Evolutionary conservation across 1,140 invertebrate genomes (phyloP).

Genomic region (Leptonema lineaticorne): DNA sequence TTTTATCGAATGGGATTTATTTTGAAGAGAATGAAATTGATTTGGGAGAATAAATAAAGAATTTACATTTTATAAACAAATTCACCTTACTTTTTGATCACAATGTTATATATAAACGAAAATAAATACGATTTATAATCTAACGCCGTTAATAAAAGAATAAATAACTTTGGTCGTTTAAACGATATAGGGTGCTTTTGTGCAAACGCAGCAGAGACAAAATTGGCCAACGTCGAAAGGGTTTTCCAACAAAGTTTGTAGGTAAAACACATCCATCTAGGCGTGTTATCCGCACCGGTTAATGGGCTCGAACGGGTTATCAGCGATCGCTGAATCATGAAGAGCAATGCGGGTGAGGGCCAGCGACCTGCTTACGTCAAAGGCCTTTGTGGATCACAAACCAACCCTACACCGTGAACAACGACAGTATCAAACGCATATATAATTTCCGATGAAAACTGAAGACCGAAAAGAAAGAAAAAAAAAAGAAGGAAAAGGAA

Average conservation of each 20-base stretch:
- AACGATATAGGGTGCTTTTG: not conserved
- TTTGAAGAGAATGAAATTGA: too few species aligned
- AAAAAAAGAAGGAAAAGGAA: not conserved
- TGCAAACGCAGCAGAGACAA: not conserved
- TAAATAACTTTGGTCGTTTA: too few species aligned
- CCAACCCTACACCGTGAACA: not conserved
- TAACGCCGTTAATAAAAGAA: too few species aligned
- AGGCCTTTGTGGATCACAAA: conserved; percentile 15
- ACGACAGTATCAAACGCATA: not conserved
- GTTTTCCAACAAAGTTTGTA: conserved; percentile 18
- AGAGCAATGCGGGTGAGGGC: conserved; percentile 23
- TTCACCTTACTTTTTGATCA: too few species aligned
- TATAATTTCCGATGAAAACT: not conserved
- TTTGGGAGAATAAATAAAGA: too few species aligned
- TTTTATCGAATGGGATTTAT: too few species aligned
- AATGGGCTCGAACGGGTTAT: conserved; percentile 28
- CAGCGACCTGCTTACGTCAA: conserved; percentile 25
- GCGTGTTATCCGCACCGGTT: conserved; percentile 29
- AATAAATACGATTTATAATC: too few species aligned
- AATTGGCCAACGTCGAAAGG: not conserved
- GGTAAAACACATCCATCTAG: conserved; percentile 28
- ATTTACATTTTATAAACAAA: too few species aligned
- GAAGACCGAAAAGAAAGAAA: not conserved
- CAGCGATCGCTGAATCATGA: conserved; percentile 32
- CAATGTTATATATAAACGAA: too few species aligned